A percentile compares a stretch with the other conserved stretches of the same genome.
phyloP scores from a whole-genome alignment of 2,113 vertebrate genomes.

The Notarius lentiginosus region DNA sequence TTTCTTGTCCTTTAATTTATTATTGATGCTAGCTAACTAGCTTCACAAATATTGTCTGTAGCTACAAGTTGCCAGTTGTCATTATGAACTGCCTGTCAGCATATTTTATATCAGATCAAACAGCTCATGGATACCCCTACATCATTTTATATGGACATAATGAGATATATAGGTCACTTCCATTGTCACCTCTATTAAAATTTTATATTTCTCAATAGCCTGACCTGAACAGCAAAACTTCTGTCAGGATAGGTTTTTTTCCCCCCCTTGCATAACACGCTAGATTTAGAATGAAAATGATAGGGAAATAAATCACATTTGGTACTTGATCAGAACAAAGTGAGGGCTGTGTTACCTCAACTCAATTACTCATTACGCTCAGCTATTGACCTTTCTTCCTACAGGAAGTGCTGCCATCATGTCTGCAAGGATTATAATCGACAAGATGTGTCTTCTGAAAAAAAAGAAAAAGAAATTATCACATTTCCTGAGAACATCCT shows the following conservation, averaged over 20 bases:
- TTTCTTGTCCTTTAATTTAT: background rate
- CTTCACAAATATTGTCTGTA: background rate
- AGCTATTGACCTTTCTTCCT: slow-evolving; percentile 81
- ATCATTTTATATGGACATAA: background rate
- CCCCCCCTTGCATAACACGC: slow-evolving; percentile 52
- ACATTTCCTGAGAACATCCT: slow-evolving; percentile 72
- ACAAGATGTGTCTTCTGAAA: slow-evolving; percentile 82
- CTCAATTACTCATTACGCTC: slow-evolving; percentile 80
- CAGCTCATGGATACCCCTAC: background rate
- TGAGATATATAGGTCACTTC: slow-evolving; percentile 5
- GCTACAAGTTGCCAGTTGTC: slow-evolving; percentile 2
- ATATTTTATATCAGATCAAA: background rate
- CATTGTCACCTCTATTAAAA: slow-evolving; percentile 66
- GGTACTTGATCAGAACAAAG: slow-evolving; percentile 73
- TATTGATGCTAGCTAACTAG: background rate
- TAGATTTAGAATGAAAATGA: slow-evolving; percentile 71
- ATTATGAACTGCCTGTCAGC: background rate
- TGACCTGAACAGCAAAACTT: slow-evolving; percentile 69
- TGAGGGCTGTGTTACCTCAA: slow-evolving; percentile 69
- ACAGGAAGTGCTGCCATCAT: slow-evolving; percentile 78
- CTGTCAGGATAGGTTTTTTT: slow-evolving; percentile 2
- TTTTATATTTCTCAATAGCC: slow-evolving; percentile 71
- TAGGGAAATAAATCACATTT: slow-evolving; percentile 78
- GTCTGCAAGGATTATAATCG: slow-evolving; percentile 78
- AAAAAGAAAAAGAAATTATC: slow-evolving; percentile 61